Evolutionary conservation across 2,888 invertebrate genomes (phyloP), one percentile per base, ranked within the genome.

Genomic region (Cephalotes varians): DNA sequence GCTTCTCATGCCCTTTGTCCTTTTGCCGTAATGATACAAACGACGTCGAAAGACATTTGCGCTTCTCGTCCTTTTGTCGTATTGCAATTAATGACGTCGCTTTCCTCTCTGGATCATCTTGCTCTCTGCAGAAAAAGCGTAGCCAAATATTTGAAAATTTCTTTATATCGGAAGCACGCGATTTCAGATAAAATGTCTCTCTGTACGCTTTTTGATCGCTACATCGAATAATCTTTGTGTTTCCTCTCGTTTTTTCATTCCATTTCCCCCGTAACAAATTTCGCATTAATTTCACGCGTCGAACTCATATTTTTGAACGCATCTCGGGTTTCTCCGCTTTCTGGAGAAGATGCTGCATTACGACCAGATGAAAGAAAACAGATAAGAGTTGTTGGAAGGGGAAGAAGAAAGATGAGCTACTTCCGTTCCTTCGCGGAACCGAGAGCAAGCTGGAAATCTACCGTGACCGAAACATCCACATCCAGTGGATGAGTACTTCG

Each of bases 271-370:
- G 44, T 3, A 54, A 47, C 44, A 1, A 56, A 69, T 79, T 69
- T 79, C 34, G 40, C 77, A 54, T 77, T 77, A 77, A 77, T 77
- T 67, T 77, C 31, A 69, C 77, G 44, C 56, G 44, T 44, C 37
- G 44, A 31, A 44, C 15, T 51, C 12, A 28, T 69, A 44, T 79
- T 77, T 18, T 25, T 25, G 18, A 65, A 37, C 76, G 31, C 37
- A 9, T 76, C 76, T 37, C 21, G 54, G 10, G 21, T 67, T 54
- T 54, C 54, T 65, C 9, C 31, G 62, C 47, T 21, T 18, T 58
- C 37, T 37, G 2, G 65, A 65, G 31, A 44, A 67, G 54, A 77
- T 18, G 54, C 21, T 40, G 37, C 49, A 76, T 54, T 54, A 54
- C 65, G 40, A 54, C 18, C 67, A 34, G 67, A 67, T 65, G 54